These are phyloP conservation scores for Conopomorpha cramerella DNA, from an alignment of 1,140 invertebrate genomes.

Conservation along the genomic window DNA sequence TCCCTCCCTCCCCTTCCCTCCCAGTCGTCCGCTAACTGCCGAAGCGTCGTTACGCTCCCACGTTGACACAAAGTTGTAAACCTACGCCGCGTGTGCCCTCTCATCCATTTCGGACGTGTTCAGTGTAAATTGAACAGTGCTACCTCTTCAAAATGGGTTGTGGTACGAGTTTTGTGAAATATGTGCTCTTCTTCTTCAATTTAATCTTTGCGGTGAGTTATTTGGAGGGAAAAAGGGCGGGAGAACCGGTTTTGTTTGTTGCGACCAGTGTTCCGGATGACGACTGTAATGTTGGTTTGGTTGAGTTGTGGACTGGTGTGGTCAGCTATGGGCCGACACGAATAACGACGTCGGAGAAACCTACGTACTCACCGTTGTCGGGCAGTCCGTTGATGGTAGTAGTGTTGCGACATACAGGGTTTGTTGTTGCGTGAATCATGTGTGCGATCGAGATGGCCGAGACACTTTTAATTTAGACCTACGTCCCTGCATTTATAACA, in stretches of 20 bases:
- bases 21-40: background rate
- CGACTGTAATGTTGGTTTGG: too few species aligned
- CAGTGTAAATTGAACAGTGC: conserved; percentile 12
- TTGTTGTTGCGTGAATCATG: too few species aligned
- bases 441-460: too few species aligned
- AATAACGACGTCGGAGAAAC: too few species aligned
- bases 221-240: conserved; percentile 25
- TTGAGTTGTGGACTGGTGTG: too few species aligned
- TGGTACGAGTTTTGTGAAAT: conserved; percentile 80
- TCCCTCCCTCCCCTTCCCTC: background rate
- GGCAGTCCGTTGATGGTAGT: too few species aligned
- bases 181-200: conserved; percentile 83
- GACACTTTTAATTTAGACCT: too few species aligned
- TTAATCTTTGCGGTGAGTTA: conserved; percentile 82
- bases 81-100: conserved; percentile 31
- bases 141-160: conserved; percentile 61
- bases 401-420: too few species aligned
- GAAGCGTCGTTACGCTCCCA: conserved; percentile 10
- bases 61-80: conserved; percentile 22
- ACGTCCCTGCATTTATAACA: too few species aligned
- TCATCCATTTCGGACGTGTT: conserved; percentile 32
- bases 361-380: too few species aligned
- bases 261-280: conserved; percentile 18
- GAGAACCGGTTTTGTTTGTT: conserved; percentile 38
- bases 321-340: too few species aligned